A percentile compares a stretch with the other conserved stretches of the same genome.
These are phyloP conservation scores for Actenoides hombroni DNA, from an alignment of 2,113 vertebrate genomes.

Conservation along the genomic window DNA sequence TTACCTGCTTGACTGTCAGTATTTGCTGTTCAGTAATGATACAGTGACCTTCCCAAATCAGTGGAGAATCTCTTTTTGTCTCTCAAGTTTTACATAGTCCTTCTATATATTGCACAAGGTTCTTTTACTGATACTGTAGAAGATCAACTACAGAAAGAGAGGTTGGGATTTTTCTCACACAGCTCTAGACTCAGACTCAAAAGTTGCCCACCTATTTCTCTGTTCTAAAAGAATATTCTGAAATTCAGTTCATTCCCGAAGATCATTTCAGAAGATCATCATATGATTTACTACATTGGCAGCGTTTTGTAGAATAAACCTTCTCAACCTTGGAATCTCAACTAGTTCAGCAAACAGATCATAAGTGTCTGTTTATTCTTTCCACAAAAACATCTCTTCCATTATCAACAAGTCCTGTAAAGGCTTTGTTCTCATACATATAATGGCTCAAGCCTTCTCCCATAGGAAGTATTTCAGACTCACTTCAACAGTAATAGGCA, in stretches of 20 bases:
- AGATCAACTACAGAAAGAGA: background rate
- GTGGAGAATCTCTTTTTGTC: background rate
- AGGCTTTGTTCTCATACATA: background rate
- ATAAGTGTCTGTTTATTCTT: background rate
- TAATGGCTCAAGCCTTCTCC: background rate
- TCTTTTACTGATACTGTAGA: background rate
- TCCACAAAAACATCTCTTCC: background rate
- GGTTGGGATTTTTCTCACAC: fast-evolving
- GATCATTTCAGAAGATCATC: background rate
- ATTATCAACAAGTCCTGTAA: background rate
- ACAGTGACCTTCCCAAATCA: background rate
- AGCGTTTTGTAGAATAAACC: background rate
- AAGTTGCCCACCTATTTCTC: background rate
- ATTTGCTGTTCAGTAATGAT: background rate
- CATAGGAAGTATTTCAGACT: background rate
- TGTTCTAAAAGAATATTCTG: background rate
- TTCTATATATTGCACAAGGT: background rate
- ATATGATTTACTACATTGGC: background rate
- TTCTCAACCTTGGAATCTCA: background rate
- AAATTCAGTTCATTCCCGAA: background rate
- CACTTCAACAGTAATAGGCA: background rate
- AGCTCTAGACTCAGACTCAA: background rate
- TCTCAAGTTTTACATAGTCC: background rate
- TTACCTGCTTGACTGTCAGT: background rate
- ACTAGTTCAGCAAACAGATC: background rate